Evolutionary conservation across 1,140 invertebrate species (phyloP).

Genomic region (Cataglyphis hispanica): DNA sequence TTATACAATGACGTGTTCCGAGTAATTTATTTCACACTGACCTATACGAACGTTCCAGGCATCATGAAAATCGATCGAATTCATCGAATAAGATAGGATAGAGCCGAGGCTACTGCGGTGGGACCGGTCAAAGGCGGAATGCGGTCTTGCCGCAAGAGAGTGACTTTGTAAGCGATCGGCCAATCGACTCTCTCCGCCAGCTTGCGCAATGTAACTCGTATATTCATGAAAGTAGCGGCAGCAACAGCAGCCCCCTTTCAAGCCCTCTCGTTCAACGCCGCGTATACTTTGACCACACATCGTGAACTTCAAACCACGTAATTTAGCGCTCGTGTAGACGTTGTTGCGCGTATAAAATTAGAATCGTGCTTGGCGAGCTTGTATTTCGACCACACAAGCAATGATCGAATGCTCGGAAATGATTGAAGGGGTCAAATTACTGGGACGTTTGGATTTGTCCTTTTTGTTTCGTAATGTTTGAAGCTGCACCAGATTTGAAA

Average conservation of each 20-base stretch:
- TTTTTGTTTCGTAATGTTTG: background rate
- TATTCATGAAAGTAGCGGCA: constrained; percentile 7
- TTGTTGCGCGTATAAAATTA: background rate
- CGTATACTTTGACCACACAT: constrained; percentile 74
- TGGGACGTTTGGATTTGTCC: background rate
- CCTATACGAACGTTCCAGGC: constrained; percentile 23
- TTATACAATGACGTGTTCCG: background rate
- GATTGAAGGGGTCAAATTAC: background rate
- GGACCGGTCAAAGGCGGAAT: constrained; percentile 78
- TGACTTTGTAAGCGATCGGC: constrained; percentile 79
- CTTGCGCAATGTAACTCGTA: constrained; percentile 66
- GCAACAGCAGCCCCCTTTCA: constrained; percentile 9
- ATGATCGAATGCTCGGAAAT: constrained; percentile 1
- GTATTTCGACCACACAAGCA: background rate
- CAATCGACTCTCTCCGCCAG: constrained; percentile 60
- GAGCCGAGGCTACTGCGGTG: constrained; percentile 61
- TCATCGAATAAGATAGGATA: constrained; percentile 72
- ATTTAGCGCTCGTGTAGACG: background rate
- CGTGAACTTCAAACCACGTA: constrained; percentile 84
- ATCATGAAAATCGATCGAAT: constrained; percentile 72
- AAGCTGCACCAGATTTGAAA: background rate
- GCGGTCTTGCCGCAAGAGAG: constrained; percentile 78
- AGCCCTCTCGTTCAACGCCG: constrained; percentile 1
- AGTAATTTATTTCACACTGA: background rate
- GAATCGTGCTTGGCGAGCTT: background rate